Conservation (phyloP, 2,888 invertebrate species). For the Papilio protenor region DNA sequence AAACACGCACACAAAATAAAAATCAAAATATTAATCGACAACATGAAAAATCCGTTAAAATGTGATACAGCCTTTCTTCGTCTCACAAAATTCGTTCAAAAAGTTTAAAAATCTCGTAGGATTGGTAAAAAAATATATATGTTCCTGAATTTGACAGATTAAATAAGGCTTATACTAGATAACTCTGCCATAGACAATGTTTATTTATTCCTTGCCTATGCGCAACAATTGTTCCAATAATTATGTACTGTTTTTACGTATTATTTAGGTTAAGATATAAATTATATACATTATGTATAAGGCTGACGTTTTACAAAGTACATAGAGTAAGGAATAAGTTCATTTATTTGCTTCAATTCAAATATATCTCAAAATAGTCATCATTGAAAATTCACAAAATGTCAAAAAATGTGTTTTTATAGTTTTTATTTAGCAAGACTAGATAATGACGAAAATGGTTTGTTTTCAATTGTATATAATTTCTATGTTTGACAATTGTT, state of each 20-base stretch:
- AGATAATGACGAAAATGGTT: neutral
- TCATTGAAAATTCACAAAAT: neutral
- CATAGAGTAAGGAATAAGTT: slow-evolving; percentile 48
- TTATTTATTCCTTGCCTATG: slow-evolving; percentile 40
- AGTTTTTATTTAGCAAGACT: neutral
- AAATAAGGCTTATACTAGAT: neutral
- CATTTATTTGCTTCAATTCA: slow-evolving; percentile 47
- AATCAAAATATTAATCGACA: neutral
- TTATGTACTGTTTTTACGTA: slow-evolving; percentile 46
- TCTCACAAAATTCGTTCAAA: neutral
- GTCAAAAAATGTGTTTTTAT: neutral
- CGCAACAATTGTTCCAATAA: slow-evolving; percentile 31
- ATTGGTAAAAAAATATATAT: neutral
- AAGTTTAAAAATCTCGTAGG: neutral
- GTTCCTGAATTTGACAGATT: neutral
- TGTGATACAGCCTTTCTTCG: neutral
- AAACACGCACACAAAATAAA: slow-evolving; percentile 8
- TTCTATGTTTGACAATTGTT: too few relatives aligned
- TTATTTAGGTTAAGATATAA: slow-evolving; percentile 48
- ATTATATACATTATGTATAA: slow-evolving; percentile 60
- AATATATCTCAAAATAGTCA: neutral
- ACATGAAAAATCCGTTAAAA: neutral
- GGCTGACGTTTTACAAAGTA: slow-evolving; percentile 63
- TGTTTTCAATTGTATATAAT: too few relatives aligned
- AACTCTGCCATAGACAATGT: slow-evolving; percentile 4